Evolutionary conservation across 2,888 invertebrate genomes (phyloP), one percentile per base, ranked within the genome.

Genomic region (Epinotia demarniana): DNA sequence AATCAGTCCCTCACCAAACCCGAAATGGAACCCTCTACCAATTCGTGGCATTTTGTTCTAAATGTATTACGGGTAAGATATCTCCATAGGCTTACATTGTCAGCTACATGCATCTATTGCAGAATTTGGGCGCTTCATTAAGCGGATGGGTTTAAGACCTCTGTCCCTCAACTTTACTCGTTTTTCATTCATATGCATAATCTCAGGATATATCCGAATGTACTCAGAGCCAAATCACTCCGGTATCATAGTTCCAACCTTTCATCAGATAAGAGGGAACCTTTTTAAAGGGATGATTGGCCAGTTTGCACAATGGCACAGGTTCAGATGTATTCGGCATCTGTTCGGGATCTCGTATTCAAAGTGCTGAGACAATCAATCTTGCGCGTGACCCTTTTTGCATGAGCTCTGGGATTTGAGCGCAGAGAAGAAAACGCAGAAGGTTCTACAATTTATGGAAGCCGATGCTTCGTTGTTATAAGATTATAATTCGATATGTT

Each of bases 331-430:
- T 39, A 43, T 43, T 75, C 60, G 71, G 60, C 43, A 75, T 71
- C 61, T 71, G 60, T 72, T 74, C 75, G 72, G 19, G 64, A 72
- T 75, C 75, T 71, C 75, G 75, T 75, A 75, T 75, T 75, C 75
- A 75, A 75, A 75, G 67, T 74, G 63, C 75, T 75, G 75, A 75
- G 75, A 75, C 75, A 75, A 75, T 75, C 72, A 75, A 75, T 75
- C 75, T 75, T 75, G 71, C 72, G 67, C 75, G 75, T 75, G 75
- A 75, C 75, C 75, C 75, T 75, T 75, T 75, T 75, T 75, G 75
- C 75, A 75, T 75, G 70, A 72, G 66, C 75, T 27, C 67, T 67
- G 75, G 75, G 75, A 75, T 72, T 75, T 72, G 61, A 27, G 18
- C 13, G 33, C n/a, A 60, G 19, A 13, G 13, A 57, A 75, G 43